Percentiles rank a stretch among this genome's conserved stretches.
phyloP scores from a whole-genome alignment of 1,140 invertebrate genomes.

The Cyrtorhinus lividipennis region DNA sequence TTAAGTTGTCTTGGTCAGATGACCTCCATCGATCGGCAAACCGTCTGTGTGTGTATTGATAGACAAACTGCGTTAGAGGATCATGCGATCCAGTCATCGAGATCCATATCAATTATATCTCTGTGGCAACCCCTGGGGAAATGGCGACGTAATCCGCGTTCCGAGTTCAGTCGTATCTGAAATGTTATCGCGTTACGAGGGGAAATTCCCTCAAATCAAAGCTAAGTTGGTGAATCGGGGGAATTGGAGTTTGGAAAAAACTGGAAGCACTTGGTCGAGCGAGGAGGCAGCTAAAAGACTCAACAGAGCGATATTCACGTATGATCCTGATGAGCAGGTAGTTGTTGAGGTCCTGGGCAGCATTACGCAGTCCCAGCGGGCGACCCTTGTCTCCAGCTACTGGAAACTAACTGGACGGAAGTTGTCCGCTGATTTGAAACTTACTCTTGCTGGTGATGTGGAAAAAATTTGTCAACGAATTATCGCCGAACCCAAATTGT shows the following conservation, averaged over 20 bases:
- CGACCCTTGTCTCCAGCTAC: background rate
- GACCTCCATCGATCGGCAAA: too few species aligned
- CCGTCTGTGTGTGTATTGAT: too few species aligned
- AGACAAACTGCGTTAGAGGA: too few species aligned
- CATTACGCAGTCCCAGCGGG: background rate
- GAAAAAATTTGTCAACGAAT: background rate
- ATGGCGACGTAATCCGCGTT: too few species aligned
- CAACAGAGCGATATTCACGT: background rate
- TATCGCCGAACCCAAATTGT: background rate
- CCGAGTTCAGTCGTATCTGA: too few species aligned
- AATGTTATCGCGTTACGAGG: background rate
- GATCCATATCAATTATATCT: background rate
- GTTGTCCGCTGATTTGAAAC: background rate
- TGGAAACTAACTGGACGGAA: background rate
- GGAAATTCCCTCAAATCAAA: background rate
- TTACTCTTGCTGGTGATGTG: background rate
- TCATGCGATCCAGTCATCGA: background rate
- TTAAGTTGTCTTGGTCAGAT: too few species aligned
- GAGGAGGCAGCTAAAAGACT: background rate
- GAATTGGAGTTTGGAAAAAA: background rate
- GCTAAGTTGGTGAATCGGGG: background rate
- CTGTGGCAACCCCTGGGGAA: background rate
- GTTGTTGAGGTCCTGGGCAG: background rate
- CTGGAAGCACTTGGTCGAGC: background rate
- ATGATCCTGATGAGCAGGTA: background rate